Evolutionary conservation across 2,888 invertebrate genomes (phyloP).

Genomic region (Cheilosia variabilis): DNA sequence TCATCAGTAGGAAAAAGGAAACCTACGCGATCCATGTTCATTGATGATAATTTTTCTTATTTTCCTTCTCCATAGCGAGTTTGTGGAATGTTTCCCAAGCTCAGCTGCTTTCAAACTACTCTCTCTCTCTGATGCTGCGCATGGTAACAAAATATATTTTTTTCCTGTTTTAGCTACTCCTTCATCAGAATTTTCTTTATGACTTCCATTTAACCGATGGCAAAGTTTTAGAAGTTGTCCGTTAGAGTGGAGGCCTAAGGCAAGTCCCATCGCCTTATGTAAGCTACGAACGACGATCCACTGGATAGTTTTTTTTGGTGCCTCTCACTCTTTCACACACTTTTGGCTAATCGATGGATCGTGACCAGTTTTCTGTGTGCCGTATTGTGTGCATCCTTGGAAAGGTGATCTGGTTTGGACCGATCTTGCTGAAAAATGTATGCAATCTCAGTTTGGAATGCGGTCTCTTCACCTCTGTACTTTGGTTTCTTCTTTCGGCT

Average conservation of each 20-base stretch:
- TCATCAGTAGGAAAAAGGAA: conserved; percentile 40
- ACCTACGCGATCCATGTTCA: conserved; percentile 29
- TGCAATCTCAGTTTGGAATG: conserved; percentile 57
- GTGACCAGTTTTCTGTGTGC: conserved; percentile 70
- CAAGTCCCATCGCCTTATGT: conserved; percentile 37
- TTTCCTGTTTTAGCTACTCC: conserved; percentile 16
- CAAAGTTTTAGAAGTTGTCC: conserved; percentile 23
- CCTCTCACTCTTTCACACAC: neutral
- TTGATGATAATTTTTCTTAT: conserved; percentile 47
- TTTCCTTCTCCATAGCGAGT: neutral
- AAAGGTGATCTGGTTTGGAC: conserved; percentile 75
- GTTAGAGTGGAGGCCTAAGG: conserved; percentile 9
- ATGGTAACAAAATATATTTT: conserved; percentile 27
- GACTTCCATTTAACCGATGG: conserved; percentile 24
- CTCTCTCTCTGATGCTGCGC: conserved; percentile 9
- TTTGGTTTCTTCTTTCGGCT: conserved; percentile 38
- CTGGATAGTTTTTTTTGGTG: conserved; percentile 1
- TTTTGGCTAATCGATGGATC: conserved; percentile 54
- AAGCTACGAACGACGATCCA: conserved; percentile 14
- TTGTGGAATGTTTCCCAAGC: conserved; percentile 35
- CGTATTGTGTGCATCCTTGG: conserved; percentile 71
- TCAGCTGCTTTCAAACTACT: conserved; percentile 7
- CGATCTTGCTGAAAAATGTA: conserved; percentile 45
- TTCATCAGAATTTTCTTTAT: conserved; percentile 25
- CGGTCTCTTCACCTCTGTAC: conserved; percentile 10